Conservation (phyloP, 2,888 invertebrate genomes). For the Diplolepis rosae region DNA sequence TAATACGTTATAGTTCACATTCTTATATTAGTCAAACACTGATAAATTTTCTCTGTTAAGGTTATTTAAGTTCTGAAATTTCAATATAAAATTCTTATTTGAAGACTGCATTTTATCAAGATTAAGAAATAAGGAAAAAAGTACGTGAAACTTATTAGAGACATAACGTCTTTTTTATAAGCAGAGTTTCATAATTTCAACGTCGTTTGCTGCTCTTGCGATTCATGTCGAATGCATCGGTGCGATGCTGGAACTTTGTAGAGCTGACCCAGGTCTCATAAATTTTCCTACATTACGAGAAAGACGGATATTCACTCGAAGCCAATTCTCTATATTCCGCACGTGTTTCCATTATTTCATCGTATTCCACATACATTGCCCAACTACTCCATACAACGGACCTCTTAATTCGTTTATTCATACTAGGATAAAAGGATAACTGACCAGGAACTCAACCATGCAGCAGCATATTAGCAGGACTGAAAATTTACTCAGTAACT, state of each 20-base stretch:
- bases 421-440: neutral
- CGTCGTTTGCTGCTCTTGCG: neutral
- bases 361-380: neutral
- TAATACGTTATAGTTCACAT: too few relatives aligned
- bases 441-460: too few relatives aligned
- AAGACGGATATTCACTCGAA: slow-evolving; percentile 38
- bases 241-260: slow-evolving; percentile 16
- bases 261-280: slow-evolving; percentile 40
- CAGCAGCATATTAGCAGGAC: too few relatives aligned
- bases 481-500: too few relatives aligned
- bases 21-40: too few relatives aligned
- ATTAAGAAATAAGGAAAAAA: neutral
- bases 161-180: too few relatives aligned
- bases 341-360: slow-evolving; percentile 19
- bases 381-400: slow-evolving; percentile 10
- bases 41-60: neutral
- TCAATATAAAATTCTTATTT: too few relatives aligned
- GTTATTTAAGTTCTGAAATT: neutral
- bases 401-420: slow-evolving; percentile 29
- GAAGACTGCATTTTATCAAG: neutral
- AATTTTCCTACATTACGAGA: slow-evolving; percentile 40
- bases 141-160: neutral
- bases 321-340: slow-evolving; percentile 40
- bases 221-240: slow-evolving; percentile 1
- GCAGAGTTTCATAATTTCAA: too few relatives aligned